Conservation (phyloP, 2,113 vertebrate genomes). For the Herpailurus yagouaroundi region DNA sequence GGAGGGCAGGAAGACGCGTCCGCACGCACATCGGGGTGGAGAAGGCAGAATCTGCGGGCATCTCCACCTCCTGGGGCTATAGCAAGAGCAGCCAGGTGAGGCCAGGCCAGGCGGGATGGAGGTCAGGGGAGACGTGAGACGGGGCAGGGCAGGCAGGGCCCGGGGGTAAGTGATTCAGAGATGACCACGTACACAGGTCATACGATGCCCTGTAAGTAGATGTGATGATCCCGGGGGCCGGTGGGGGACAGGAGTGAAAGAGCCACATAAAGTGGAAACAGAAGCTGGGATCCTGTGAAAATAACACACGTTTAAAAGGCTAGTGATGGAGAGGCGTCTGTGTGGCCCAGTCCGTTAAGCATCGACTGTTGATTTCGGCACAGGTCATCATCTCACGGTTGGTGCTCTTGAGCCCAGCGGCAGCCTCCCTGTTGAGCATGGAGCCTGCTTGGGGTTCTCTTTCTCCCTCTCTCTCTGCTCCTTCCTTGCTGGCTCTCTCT, state of each 20-base stretch:
- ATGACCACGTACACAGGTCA: accelerated
- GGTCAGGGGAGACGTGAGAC: background rate
- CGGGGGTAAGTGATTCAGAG: background rate
- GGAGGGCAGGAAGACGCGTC: too few relatives aligned
- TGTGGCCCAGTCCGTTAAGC: too few relatives aligned
- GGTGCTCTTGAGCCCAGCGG: too few relatives aligned
- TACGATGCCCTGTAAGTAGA: background rate
- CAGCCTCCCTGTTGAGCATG: too few relatives aligned
- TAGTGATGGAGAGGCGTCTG: background rate
- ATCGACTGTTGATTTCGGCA: too few relatives aligned
- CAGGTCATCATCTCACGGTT: too few relatives aligned
- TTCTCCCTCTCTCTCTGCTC: too few relatives aligned
- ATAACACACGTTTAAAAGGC: background rate
- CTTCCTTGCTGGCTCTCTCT: too few relatives aligned
- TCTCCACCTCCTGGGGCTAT: accelerated
- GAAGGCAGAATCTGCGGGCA: accelerated
- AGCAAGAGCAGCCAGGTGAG: background rate
- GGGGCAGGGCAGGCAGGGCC: background rate
- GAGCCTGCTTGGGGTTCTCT: too few relatives aligned
- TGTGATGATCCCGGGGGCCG: background rate
- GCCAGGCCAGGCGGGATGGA: too few relatives aligned
- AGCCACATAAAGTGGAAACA: background rate
- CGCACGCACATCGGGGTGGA: background rate
- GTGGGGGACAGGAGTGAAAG: background rate
- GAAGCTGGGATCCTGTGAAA: background rate